Conservation (phyloP, 2,113 vertebrate genomes). For the Aldabrachelys gigantea region DNA sequence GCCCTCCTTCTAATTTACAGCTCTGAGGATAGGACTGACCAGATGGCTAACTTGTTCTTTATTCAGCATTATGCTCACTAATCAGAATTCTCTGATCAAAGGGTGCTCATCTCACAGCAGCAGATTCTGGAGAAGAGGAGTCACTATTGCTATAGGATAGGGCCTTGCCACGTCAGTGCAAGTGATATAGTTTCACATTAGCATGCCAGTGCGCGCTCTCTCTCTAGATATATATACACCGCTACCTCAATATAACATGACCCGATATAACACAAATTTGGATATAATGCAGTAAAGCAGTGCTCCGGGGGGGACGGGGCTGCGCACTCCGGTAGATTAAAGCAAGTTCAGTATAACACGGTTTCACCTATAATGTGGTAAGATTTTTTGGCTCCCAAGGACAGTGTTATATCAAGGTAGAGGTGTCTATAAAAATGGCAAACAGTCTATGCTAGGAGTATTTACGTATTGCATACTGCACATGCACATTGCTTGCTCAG, state of each 20-base stretch:
- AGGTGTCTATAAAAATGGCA: not conserved
- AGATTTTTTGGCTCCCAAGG: no score
- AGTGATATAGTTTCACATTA: not conserved
- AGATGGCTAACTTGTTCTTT: not conserved
- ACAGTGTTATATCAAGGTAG: no score
- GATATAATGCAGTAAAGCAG: no score
- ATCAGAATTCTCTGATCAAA: not conserved
- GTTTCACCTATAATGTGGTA: no score
- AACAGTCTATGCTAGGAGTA: not conserved
- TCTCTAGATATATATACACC: no score
- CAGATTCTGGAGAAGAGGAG: fast-evolving
- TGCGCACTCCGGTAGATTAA: no score
- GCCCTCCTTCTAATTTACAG: not conserved
- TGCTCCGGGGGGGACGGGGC: no score
- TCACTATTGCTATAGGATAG: fast-evolving
- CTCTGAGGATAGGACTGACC: not conserved
- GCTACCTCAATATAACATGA: no score
- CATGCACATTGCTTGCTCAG: not conserved
- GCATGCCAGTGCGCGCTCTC: no score
- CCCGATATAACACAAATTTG: no score
- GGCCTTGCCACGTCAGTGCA: not conserved
- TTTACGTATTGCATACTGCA: not conserved
- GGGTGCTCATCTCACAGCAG: not conserved
- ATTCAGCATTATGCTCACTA: fast-evolving
- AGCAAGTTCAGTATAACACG: no score